Base-by-base conservation (phyloP, 2,113 vertebrate genomes). In the Salvelinus alpinus region DNA sequence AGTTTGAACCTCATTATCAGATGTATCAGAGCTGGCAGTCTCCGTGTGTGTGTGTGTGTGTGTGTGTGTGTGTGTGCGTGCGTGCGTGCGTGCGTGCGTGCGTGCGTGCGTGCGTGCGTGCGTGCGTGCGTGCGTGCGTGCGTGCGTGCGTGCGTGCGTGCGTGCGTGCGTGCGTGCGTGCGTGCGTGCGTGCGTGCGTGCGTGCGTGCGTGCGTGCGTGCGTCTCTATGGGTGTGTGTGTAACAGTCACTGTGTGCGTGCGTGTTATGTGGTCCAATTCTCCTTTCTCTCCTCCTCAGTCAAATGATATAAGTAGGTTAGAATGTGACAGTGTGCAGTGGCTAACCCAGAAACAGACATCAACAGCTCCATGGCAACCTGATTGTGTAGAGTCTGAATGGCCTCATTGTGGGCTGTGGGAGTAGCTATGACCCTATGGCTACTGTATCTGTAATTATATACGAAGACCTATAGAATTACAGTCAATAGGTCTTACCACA, bases 1-100 rank as follows among this genome's bases (percentile, higher is more conserved):
- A 74, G 74, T 82, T 80, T 79, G 80, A 81, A 59, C 76, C 78
- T 82, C 34, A 27, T 78, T 64, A 78, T 77, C 83, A 51, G 48
- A 73, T 81, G 77, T 75, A 73, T 66, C 9, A 7, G 73, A 44
- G 7, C 62, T 64, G 60, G 9, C 25, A 31, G 64, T 4, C 20
- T 64, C 7, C 2, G 64, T 65, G 64, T 27, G 24, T 24, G 60
- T 64, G 64, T 38, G 14, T 18, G 27, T 13, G 16, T 67, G 65
- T 38, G 27, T 38, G 34, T 8, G 34, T 38, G 29, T 20, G 9
- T 77, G 70, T 34, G 22, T 76, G 12, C 72, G 2, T 51, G 27
- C 62, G 47, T 51, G 22, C 54, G 71, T 18, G 5, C 1, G 34
- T 34, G 34, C 76, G 29, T 51, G 22, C 60, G 71, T 18, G 5